Percentiles rank a stretch among this genome's conserved stretches.
Evolutionary conservation across 2,797 vertebrate genomes (phyloP).

Genomic region (Coregonus suidteri): DNA sequence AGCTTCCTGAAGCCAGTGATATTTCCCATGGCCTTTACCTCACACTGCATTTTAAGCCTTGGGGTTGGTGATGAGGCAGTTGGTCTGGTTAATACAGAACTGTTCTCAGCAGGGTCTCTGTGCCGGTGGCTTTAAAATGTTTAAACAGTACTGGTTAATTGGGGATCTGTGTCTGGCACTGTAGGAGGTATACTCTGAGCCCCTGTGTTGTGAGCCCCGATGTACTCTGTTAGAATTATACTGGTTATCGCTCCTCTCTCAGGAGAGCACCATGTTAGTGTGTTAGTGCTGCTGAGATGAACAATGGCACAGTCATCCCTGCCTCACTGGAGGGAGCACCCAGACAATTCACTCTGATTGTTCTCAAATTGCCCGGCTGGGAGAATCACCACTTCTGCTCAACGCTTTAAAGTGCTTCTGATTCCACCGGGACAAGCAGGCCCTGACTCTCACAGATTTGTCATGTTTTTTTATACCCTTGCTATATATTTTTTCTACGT

Average conservation of each 20-base stretch:
- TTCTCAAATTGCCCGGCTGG: constrained; percentile 71
- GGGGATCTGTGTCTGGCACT: neutral
- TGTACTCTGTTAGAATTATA: neutral
- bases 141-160: neutral
- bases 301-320: constrained; percentile 56
- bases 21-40: constrained; percentile 23
- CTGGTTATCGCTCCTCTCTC: constrained; percentile 11
- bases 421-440: constrained; percentile 59
- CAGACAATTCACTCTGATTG: constrained; percentile 72
- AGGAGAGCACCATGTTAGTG: constrained; percentile 35
- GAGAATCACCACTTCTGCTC: constrained; percentile 64
- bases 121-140: neutral
- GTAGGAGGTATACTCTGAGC: neutral
- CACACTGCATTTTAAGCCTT: neutral
- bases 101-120: neutral
- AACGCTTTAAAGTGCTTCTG: constrained; percentile 67
- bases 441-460: constrained; percentile 50
- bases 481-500: constrained; percentile 30
- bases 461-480: constrained; percentile 34
- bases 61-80: neutral
- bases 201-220: neutral
- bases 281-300: constrained; percentile 62
- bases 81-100: neutral
- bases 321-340: constrained; percentile 55
- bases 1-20: constrained; percentile 20